Evolutionary conservation across 2,888 invertebrate species (phyloP).

Genomic region (Abrostola tripartita): DNA sequence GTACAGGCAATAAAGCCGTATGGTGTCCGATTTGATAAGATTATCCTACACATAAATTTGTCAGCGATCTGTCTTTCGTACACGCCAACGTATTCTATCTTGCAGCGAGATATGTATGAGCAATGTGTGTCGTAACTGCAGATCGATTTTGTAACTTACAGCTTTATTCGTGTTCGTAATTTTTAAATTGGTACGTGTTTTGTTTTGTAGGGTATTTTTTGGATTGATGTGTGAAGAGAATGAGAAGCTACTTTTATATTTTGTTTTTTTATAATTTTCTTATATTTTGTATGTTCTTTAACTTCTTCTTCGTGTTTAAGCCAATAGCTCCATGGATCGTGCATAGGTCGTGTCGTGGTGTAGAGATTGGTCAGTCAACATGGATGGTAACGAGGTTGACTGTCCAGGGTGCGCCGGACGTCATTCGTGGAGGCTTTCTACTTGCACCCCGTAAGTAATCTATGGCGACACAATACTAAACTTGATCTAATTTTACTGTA

Average conservation of each 20-base stretch:
- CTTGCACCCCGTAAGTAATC: too few relatives aligned
- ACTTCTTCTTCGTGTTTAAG: too few relatives aligned
- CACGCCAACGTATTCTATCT: slow-evolving; percentile 59
- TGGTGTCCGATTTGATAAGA: slow-evolving; percentile 73
- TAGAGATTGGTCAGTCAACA: too few relatives aligned
- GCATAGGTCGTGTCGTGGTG: too few relatives aligned
- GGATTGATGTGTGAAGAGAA: background rate
- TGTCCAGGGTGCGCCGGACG: too few relatives aligned
- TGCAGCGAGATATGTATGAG: slow-evolving; percentile 52
- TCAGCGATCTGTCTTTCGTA: slow-evolving; percentile 73
- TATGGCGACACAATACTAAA: too few relatives aligned
- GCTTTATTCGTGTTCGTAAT: slow-evolving; percentile 36
- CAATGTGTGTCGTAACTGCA: slow-evolving; percentile 52
- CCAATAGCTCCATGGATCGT: too few relatives aligned
- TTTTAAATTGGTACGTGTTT: slow-evolving; percentile 27
- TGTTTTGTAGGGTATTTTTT: slow-evolving; percentile 23
- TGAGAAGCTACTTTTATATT: background rate
- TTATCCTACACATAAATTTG: slow-evolving; percentile 83
- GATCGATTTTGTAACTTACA: slow-evolving; percentile 46
- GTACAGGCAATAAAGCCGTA: slow-evolving; percentile 75
- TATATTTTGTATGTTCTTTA: too few relatives aligned
- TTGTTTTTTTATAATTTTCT: too few relatives aligned
- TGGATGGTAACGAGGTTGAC: too few relatives aligned
- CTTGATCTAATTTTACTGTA: too few relatives aligned
- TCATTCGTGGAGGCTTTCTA: too few relatives aligned